Evolutionary conservation across 2,113 vertebrate genomes (phyloP).

Genomic region (Atractosteus spatula): DNA sequence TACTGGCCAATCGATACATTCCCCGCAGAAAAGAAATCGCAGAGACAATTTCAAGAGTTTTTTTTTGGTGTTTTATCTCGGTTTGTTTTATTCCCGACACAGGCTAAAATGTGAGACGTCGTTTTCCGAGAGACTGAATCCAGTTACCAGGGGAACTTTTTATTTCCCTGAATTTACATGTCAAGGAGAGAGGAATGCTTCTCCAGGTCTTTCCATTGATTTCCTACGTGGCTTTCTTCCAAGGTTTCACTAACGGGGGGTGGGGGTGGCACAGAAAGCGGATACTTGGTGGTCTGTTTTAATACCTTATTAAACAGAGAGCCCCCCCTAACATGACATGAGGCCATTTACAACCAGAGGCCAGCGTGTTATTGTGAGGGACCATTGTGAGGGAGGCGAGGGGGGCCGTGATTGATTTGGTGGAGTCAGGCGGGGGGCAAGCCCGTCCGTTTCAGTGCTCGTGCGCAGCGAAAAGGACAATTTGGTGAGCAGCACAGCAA

Average conservation of each 20-base stretch:
- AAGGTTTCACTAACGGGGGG: neutral
- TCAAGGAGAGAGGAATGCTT: conserved; percentile 23
- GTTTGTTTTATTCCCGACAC: conserved; percentile 22
- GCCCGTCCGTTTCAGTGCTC: conserved; percentile 50
- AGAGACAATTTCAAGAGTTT: conserved; percentile 11
- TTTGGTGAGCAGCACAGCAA: conserved; percentile 65
- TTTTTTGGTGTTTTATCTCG: conserved; percentile 6
- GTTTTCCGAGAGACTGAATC: conserved; percentile 29
- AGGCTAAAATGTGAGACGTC: conserved; percentile 29
- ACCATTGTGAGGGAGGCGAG: conserved; percentile 25
- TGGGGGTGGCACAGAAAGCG: conserved; percentile 7
- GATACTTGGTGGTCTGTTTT: conserved; percentile 68
- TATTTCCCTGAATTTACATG: conserved; percentile 28
- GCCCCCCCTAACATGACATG: conserved; percentile 59
- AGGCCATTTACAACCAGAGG: conserved; percentile 52
- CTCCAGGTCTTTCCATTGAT: conserved; percentile 17
- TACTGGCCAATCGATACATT: neutral
- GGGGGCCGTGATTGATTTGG: conserved; percentile 36
- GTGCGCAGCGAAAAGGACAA: conserved; percentile 62
- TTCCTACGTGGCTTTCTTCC: conserved; percentile 11
- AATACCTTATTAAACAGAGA: conserved; percentile 66
- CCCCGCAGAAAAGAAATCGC: conserved; percentile 18
- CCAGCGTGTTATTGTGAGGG: conserved; percentile 38
- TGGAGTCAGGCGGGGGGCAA: conserved; percentile 39
- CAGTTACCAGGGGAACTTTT: conserved; percentile 26